Base-by-base conservation (phyloP, 2,113 vertebrate species). In the Cichladusa arquata region DNA sequence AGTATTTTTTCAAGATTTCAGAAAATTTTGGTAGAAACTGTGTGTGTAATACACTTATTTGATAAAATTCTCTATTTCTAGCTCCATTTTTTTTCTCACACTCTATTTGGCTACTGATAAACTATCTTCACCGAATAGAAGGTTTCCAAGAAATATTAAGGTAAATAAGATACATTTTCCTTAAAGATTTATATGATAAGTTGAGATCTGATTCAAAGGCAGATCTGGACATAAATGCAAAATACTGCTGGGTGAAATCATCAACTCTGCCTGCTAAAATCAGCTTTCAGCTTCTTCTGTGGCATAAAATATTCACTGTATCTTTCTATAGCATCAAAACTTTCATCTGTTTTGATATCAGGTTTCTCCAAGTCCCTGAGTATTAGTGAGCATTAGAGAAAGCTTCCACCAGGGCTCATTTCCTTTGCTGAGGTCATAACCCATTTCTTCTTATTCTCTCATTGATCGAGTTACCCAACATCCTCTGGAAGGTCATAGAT, bases 341-440 rank as follows among this genome's bases (percentile, higher is more conserved):
- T 87, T 92, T 76, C 53, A 92, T 72, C 74, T 44, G 18, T 86
- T 93, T 92, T 88, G 62, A 54, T 67, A 88, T 70, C 54, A 83
- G 70, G 58, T 80, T 96, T 95, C 84, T 80, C 12, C 1, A 65
- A 70, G 66, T 90, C 85, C 50, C 67, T 48, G 50, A 92, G 91
- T 72, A 95, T 93, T 91, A 95, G 45, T 22, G 57, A 85, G 87
- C 90, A 92, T 96, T 95, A 96, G 54, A 47, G 38, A 88, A 91
- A 85, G 81, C 29, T 95, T 93, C 83, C 50, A 87, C 70, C 34
- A 66, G 22, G 53, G 53, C 87, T 88, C 66, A 70, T 77, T 85
- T 91, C 64, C 74, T 95, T 91, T 72, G 58, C 80, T 14, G 4
- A 73, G 90, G 73, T 95, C 89, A 81, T 79, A 95, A 92, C 65